Evolutionary conservation across 2,113 vertebrate genomes (phyloP).

Genomic region (Paradisaea rubra): DNA sequence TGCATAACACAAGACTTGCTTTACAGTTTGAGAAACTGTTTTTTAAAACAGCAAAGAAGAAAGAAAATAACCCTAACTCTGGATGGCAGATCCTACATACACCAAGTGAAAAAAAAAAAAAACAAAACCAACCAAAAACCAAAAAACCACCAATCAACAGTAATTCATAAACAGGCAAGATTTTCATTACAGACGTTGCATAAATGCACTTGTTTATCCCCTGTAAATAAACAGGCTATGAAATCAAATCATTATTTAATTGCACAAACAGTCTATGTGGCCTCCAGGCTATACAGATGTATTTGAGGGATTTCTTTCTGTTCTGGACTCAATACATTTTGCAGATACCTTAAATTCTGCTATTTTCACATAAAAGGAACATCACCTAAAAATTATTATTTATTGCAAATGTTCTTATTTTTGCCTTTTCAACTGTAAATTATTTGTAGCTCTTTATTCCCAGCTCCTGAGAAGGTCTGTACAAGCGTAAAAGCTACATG

Average conservation of each 20-base stretch:
- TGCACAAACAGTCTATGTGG: background rate
- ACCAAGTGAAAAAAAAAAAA: background rate
- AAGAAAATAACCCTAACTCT: background rate
- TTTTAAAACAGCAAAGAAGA: background rate
- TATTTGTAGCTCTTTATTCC: background rate
- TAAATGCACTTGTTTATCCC: background rate
- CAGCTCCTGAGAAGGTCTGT: background rate
- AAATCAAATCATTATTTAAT: slow-evolving; percentile 1
- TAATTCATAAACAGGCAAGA: background rate
- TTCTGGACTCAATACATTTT: background rate
- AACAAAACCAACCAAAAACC: background rate
- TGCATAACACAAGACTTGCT: background rate
- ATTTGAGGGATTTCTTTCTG: background rate
- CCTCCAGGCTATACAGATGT: background rate
- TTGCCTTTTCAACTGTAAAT: background rate
- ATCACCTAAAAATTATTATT: background rate
- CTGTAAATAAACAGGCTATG: background rate
- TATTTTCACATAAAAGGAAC: background rate
- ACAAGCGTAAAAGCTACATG: background rate
- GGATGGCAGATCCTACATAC: background rate
- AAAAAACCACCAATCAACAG: background rate
- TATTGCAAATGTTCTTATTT: background rate
- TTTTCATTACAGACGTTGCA: background rate
- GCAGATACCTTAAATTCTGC: background rate
- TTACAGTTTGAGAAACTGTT: background rate